A percentile compares a stretch with the other conserved stretches of the same genome.
Evolutionary conservation across 2,888 invertebrate genomes (phyloP).

Genomic region (Lycophotia porphyrea): DNA sequence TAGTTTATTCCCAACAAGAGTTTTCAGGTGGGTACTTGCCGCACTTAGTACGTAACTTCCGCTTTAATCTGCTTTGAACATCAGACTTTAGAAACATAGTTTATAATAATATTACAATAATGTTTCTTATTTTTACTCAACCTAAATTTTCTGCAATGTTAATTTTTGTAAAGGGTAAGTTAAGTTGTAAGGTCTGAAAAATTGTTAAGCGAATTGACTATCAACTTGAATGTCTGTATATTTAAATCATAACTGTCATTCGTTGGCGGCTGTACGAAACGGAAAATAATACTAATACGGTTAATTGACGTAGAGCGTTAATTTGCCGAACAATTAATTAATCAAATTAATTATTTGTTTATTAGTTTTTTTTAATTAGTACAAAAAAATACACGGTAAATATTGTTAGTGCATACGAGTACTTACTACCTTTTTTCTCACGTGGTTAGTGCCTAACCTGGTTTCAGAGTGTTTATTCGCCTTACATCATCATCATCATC

Average conservation of each 20-base stretch:
- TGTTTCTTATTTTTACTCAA: neutral
- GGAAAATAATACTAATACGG: no score
- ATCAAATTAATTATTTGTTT: no score
- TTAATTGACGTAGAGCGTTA: neutral
- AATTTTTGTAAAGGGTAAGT: neutral
- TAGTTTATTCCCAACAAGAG: slow-evolving; percentile 24
- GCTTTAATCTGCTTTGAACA: slow-evolving; percentile 48
- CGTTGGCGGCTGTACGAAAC: neutral
- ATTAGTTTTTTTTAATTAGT: no score
- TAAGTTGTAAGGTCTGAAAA: neutral
- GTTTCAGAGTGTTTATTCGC: no score
- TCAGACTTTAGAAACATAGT: slow-evolving; percentile 31
- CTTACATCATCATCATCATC: no score
- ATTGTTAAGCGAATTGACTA: neutral
- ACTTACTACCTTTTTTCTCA: no score
- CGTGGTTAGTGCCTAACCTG: no score
- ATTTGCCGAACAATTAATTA: no score
- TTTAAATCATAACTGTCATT: neutral
- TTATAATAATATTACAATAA: slow-evolving; percentile 1
- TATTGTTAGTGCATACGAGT: no score
- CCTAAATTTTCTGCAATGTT: slow-evolving; percentile 2
- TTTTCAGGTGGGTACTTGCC: slow-evolving; percentile 18
- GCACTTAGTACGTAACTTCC: slow-evolving; percentile 32
- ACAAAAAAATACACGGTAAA: no score
- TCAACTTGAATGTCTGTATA: neutral